A percentile compares a stretch with the other conserved stretches of the same genome.
These are phyloP conservation scores for Phasianus colchicus DNA, from an alignment of 2,113 vertebrate species.

Conservation along the genomic window DNA sequence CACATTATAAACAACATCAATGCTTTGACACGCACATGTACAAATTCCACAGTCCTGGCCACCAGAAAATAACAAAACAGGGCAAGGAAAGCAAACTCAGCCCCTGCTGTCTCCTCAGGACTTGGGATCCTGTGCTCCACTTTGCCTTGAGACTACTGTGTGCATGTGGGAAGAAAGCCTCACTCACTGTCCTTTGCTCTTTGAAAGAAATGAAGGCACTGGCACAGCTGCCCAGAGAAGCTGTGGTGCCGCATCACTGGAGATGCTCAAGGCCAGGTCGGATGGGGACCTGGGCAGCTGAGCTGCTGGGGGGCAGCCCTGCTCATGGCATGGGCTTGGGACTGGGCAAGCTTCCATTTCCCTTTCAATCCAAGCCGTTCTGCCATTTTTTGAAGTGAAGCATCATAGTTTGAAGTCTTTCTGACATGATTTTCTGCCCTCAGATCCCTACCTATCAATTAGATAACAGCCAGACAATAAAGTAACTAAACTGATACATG, in stretches of 20 bases:
- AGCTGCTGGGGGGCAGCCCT: background rate
- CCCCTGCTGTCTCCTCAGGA: background rate
- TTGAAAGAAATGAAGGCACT: background rate
- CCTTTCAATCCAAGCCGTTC: background rate
- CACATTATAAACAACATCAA: constrained; percentile 29
- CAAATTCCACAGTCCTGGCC: background rate
- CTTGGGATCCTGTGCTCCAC: background rate
- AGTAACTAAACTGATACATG: background rate
- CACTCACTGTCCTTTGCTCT: rapidly evolving
- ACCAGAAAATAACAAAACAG: background rate
- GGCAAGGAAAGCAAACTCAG: background rate
- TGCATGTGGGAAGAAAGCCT: rapidly evolving
- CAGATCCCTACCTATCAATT: background rate
- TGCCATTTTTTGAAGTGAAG: background rate
- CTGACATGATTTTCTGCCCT: background rate
- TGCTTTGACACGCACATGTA: background rate
- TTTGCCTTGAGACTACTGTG: background rate
- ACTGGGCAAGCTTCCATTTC: background rate
- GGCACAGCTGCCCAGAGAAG: background rate
- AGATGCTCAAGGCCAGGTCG: background rate
- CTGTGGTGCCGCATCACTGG: background rate
- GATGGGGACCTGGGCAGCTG: background rate
- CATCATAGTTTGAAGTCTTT: background rate
- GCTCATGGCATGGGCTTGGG: background rate
- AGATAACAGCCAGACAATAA: background rate